Conservation (phyloP, 2,888 invertebrate species). For the Steromphala cineraria region DNA sequence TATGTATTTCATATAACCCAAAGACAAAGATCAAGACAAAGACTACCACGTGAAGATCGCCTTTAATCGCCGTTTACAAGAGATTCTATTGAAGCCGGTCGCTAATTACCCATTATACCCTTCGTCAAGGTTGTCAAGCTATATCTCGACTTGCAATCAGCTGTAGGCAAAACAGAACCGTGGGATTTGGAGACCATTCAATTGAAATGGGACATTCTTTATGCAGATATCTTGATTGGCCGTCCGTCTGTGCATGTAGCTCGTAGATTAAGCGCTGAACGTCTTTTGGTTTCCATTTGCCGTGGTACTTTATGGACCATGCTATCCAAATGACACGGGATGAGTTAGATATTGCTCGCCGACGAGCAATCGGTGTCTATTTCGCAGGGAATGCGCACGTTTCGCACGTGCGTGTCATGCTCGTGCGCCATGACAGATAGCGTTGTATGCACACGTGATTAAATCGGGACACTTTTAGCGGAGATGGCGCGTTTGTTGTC, state of each 20-base stretch:
- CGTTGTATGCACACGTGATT: constrained; percentile 9
- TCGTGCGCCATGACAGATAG: not conserved
- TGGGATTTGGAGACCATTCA: constrained; percentile 4
- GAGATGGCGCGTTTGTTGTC: not conserved
- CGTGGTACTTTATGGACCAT: not conserved
- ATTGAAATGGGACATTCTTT: not conserved
- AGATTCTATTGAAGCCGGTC: not conserved
- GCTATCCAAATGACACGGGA: not conserved
- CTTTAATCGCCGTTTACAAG: not conserved
- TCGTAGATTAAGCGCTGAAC: not conserved
- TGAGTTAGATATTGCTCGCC: not conserved
- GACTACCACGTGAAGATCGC: not conserved
- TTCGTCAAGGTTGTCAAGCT: not conserved
- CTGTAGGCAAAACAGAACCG: not conserved
- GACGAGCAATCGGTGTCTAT: not conserved
- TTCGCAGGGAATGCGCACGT: not conserved
- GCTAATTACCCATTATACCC: not conserved
- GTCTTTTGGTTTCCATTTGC: not conserved
- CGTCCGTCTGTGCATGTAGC: not conserved
- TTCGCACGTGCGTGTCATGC: not conserved
- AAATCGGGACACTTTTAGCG: not conserved
- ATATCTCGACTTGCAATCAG: not conserved
- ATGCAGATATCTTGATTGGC: constrained; percentile 1
- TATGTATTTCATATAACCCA: not conserved
- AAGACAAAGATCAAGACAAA: not conserved